Evolutionary conservation across 2,113 vertebrate species (phyloP), one percentile per base, ranked within the genome.

Genomic region (Tyto alba): DNA sequence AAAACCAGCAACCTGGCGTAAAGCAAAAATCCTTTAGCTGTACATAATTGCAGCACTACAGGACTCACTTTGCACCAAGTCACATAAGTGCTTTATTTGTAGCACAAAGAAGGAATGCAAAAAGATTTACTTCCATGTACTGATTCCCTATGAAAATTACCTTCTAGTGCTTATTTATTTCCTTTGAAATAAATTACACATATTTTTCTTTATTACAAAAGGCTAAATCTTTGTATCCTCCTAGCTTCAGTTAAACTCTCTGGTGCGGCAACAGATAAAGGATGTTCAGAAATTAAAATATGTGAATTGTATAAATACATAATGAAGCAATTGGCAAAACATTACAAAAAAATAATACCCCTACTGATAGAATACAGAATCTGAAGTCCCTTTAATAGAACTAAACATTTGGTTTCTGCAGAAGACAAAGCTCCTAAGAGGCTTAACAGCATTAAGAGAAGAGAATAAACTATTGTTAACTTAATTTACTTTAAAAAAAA

Each of bases 301-400:
- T 76, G 72, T 82, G 67, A 83, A 74, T 95, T 85, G 66, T 89
- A 91, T 92, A 95, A 96, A 81, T 82, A 77, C 74, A 55, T 80
- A 95, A 94, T 85, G 59, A 94, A 96, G 92, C 96, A 96, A 94
- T 67, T 73, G 84, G 41, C 74, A 96, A 94, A 94, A 94, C 60
- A 80, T 71, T 89, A 87, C 63, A 82, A 91, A 88, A 90, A 94
- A 47, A 41, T 66, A 89, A 83, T 62, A 95, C 89, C 75, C 80
- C 77, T 71, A 27, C 84, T 87, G 85, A 90, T 72, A 80, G 36
- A 76, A 64, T 13, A 80, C 13, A 64, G 36, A 92, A 90, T 57
- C 23, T 87, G 50, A 85, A 90, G 90, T 68, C 64, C 20, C n/a
- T 91, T 78, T 74, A 90, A 92, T 89, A 80, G 91, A 95, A 69